Evolutionary conservation across 2,113 vertebrate genomes (phyloP), one percentile per base, ranked within the genome.

Genomic region (Perccottus glenii): DNA sequence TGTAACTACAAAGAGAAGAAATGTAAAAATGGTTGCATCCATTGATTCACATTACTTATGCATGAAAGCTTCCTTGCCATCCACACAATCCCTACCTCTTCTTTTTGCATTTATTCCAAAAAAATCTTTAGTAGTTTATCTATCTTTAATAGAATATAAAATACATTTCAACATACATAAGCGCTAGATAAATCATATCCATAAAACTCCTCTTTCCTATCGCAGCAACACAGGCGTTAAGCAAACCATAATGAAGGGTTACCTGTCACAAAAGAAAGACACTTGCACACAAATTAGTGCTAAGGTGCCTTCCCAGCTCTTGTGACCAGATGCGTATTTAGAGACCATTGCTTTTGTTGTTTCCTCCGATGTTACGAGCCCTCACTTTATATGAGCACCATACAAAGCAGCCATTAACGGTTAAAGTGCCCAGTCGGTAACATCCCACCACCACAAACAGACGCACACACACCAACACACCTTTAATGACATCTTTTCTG

Each of bases 401-500:
- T 75, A 81, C 73, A 86, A 86, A 79, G 67, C 50, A 48, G 53
- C 11, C 35, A 5, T 83, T 77, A 70, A 82, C 56, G 35, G 59
- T 73, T 78, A 66, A 81, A 78, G 69, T 45, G 38, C 66, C 70
- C 79, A 56, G 72, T 78, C 32, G 61, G 64, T 81, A 77, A 77
- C 71, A 48, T 78, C 76, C 61, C 70, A 75, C 45, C 43, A 75
- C 45, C 56, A 35, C 45, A 60, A 59, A 56, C 42, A 53, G 47
- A 36, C 45, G 46, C 44, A 64, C 49, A 59, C 48, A 70, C 60
- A 55, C 46, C 53, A 75, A 64, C 51, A 68, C 70, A 84, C 80
- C 75, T 79, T 80, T 89, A 88, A 88, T 88, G 77, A 73, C 80
- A 74, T 80, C 67, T 86, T 84, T 87, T 89, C 82, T 84, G 86